Conservation (phyloP, 1,140 invertebrate species). For the Dysdera silvatica region DNA sequence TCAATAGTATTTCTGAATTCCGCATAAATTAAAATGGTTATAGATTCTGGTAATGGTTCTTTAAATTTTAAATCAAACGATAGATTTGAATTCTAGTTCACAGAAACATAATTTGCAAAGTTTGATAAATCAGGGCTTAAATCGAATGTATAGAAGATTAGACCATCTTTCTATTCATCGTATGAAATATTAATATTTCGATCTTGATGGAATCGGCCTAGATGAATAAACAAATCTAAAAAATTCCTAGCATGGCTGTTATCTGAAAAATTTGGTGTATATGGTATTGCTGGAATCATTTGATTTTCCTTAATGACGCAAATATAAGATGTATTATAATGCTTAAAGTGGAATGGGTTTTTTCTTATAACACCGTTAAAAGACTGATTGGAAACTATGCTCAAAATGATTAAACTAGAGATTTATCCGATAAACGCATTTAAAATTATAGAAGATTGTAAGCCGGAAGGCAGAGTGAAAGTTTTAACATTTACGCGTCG, state of each 20-base stretch:
- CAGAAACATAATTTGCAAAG: background rate
- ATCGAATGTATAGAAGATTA: background rate
- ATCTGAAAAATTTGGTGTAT: conserved; percentile 1
- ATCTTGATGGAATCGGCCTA: background rate
- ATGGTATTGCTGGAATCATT: conserved; percentile 9
- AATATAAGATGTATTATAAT: conserved; percentile 12
- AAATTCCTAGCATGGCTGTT: background rate
- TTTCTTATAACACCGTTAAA: conserved; percentile 4
- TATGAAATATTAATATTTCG: conserved; percentile 5
- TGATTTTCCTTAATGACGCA: background rate
- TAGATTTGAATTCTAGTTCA: background rate
- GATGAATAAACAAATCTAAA: conserved; percentile 8
- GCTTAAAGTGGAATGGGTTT: conserved; percentile 15
- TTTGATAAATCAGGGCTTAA: background rate
- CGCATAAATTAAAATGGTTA: background rate
- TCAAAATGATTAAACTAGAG: background rate
- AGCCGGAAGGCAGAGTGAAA: background rate
- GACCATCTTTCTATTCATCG: background rate
- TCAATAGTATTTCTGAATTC: conserved; percentile 3
- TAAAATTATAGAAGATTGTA: background rate
- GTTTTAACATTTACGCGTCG: background rate
- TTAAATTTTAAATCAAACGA: conserved; percentile 1
- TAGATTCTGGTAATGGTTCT: background rate
- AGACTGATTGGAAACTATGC: conserved; percentile 1
- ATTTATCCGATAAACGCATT: conserved; percentile 12